These are phyloP conservation scores for Pygmarrhopalites habei DNA, from an alignment of 1,140 invertebrate species.

Conservation along the genomic window DNA sequence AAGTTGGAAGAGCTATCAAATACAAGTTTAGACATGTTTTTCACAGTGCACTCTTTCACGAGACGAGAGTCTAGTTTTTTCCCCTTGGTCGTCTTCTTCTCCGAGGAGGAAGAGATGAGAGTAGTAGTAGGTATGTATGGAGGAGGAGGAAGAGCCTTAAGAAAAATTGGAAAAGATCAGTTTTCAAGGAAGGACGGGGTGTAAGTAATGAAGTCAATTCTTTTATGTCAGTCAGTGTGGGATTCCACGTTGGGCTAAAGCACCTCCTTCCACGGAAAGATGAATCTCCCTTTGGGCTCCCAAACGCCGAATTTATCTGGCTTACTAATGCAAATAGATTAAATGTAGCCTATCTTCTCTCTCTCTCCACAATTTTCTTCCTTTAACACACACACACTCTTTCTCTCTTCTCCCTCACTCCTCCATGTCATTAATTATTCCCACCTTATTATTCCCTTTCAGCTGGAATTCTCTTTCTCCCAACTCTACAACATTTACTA, in stretches of 20 bases:
- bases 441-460: slow-evolving; percentile 3
- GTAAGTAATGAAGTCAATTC: slow-evolving; percentile 29
- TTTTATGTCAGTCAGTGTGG: slow-evolving; percentile 19
- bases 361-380: too few relatives aligned
- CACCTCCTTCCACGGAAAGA: slow-evolving; percentile 15
- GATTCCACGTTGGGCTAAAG: background rate
- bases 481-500: too few relatives aligned
- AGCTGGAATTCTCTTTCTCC: background rate
- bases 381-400: background rate
- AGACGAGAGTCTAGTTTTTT: too few relatives aligned
- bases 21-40: too few relatives aligned
- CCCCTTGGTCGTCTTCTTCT: too few relatives aligned
- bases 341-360: slow-evolving; percentile 2
- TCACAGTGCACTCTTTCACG: too few relatives aligned
- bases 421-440: background rate
- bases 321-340: slow-evolving; percentile 26
- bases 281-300: slow-evolving; percentile 20
- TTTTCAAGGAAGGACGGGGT: slow-evolving; percentile 16
- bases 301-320: slow-evolving; percentile 20
- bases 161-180: slow-evolving; percentile 35
- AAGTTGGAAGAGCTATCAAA: too few relatives aligned
- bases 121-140: too few relatives aligned
- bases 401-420: background rate
- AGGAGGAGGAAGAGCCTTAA: background rate
- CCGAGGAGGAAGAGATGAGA: too few relatives aligned